Conservation (phyloP, 2,113 vertebrate genomes). For the Polypterus bichir region DNA sequence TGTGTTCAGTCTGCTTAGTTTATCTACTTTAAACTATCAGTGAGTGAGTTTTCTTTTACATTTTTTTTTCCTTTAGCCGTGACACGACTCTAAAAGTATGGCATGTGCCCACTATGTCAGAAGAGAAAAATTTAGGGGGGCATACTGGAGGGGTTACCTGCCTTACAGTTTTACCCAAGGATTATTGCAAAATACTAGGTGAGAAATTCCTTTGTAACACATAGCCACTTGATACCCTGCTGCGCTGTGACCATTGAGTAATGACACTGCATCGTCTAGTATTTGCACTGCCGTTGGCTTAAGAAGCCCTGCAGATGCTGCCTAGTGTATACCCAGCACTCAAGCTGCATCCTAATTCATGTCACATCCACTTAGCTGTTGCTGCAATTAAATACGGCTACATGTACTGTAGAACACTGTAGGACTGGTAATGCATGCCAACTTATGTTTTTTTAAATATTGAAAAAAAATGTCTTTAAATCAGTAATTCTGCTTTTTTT, state of each 20-base stretch:
- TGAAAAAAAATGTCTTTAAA: no score
- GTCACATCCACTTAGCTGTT: not conserved
- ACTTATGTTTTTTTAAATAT: no score
- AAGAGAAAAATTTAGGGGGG: constrained; percentile 60
- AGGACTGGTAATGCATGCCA: not conserved
- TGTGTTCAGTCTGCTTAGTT: no score
- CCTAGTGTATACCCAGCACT: not conserved
- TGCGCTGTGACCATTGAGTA: no score
- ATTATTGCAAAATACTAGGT: constrained; percentile 54
- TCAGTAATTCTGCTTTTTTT: no score
- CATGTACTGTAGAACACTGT: not conserved
- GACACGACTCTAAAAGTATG: constrained; percentile 64
- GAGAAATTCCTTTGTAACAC: constrained; percentile 14
- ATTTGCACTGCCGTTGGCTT: no score
- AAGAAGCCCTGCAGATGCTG: no score
- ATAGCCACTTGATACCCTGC: not conserved
- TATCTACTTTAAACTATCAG: no score
- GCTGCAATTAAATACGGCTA: not conserved
- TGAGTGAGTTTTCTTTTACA: no score
- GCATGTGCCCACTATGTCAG: constrained; percentile 60
- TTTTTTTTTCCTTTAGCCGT: constrained; percentile 32
- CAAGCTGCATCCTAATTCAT: not conserved
- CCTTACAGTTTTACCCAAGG: constrained; percentile 43
- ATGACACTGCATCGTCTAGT: no score
- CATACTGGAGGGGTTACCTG: constrained; percentile 57